These are phyloP conservation scores for Melipona beecheii DNA, from an alignment of 2,888 invertebrate species.

Conservation along the genomic window DNA sequence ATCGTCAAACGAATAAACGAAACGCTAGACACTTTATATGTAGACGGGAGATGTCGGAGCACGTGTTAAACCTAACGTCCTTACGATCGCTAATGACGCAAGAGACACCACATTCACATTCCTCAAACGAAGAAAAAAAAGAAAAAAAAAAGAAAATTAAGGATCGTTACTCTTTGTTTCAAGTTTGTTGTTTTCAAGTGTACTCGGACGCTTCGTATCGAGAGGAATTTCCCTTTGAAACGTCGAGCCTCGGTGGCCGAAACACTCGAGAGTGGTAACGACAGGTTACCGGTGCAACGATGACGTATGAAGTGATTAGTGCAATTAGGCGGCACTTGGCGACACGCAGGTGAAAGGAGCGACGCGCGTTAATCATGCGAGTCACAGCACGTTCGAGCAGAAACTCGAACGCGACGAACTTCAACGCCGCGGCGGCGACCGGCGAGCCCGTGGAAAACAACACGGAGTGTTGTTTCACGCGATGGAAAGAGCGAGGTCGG, in stretches of 20 bases:
- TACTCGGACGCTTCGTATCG: not conserved
- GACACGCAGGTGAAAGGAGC: slow-evolving; percentile 8
- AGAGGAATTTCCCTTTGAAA: not conserved
- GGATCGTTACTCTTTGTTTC: too few species aligned
- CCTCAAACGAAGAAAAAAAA: too few species aligned
- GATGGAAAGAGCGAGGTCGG: not conserved
- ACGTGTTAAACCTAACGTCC: too few species aligned
- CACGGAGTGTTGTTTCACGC: not conserved
- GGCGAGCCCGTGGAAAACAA: not conserved
- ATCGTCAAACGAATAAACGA: too few species aligned
- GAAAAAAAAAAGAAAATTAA: too few species aligned
- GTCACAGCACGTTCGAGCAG: not conserved
- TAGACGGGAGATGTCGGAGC: too few species aligned
- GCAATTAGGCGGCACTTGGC: slow-evolving; percentile 5
- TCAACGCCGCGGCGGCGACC: too few species aligned
- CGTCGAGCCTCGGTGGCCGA: not conserved
- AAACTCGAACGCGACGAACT: not conserved
- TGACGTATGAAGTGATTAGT: slow-evolving; percentile 12
- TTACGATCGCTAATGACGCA: too few species aligned
- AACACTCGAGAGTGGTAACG: not conserved
- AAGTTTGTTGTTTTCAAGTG: too few species aligned
- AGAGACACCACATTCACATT: too few species aligned
- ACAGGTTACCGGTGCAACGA: not conserved
- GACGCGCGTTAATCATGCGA: slow-evolving; percentile 21
- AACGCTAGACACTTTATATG: too few species aligned